phyloP scores from a whole-genome alignment of 2,888 invertebrate genomes.

The Masnerella sp. region DNA sequence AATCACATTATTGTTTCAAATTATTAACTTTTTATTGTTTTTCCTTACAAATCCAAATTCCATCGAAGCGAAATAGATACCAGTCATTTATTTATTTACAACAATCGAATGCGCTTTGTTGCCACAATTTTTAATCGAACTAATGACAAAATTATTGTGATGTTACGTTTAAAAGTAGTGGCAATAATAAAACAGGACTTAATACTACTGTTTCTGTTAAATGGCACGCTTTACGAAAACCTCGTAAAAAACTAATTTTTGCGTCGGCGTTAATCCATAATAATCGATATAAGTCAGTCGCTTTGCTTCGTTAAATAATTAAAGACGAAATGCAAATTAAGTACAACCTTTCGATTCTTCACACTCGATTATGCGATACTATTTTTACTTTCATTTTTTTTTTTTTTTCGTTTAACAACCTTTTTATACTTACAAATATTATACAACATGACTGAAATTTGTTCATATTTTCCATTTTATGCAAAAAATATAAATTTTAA shows the following conservation, averaged over 20 bases:
- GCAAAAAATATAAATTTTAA: not conserved
- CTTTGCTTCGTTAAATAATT: not conserved
- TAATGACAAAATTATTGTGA: too few relatives aligned
- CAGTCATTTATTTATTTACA: slow-evolving; percentile 25
- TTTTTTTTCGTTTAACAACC: too few relatives aligned
- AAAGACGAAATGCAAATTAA: slow-evolving; percentile 12
- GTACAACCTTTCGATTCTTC: slow-evolving; percentile 24
- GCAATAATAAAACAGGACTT: slow-evolving; percentile 20
- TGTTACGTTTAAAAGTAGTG: slow-evolving; percentile 9
- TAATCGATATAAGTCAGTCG: not conserved
- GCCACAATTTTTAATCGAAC: not conserved
- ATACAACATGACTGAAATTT: not conserved
- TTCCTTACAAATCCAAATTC: slow-evolving; percentile 22
- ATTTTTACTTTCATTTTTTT: not conserved
- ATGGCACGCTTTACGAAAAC: slow-evolving; percentile 47
- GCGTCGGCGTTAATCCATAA: slow-evolving; percentile 1
- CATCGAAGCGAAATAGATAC: slow-evolving; percentile 12
- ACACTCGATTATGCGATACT: not conserved
- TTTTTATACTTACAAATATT: too few relatives aligned
- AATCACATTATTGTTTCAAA: not conserved
- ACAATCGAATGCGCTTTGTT: slow-evolving; percentile 16
- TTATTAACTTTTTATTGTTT: slow-evolving; percentile 15
- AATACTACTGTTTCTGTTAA: slow-evolving; percentile 11
- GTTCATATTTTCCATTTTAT: not conserved
- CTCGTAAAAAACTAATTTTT: slow-evolving; percentile 44